Base-by-base conservation (phyloP, 2,113 vertebrate species). In the Tursiops truncatus region DNA sequence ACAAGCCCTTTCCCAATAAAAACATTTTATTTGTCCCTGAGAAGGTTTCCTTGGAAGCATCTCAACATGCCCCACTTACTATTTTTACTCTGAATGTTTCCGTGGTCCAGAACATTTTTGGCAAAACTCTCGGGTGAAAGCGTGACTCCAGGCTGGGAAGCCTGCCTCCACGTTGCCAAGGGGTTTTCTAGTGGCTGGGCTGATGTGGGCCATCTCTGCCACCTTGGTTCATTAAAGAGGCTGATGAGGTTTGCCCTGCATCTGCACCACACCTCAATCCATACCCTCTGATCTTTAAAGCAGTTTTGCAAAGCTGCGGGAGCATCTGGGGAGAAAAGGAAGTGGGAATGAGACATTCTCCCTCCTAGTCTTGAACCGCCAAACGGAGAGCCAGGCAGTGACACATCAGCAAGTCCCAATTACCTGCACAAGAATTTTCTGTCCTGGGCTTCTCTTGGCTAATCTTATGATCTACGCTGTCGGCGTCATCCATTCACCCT, bases 11-110 rank as follows among this genome's bases (percentile, higher is more conserved):
- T n/a, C 31, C 65, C 97, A 71, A 58, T 82, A 91, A 94, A 97
- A 77, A 41, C 20, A 23, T 79, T 94, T 95, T 93, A 86, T 96
- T 68, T 95, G 71, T 93, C 79, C 17, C 41, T n/a, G 23, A 91
- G 71, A 91, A 83, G 82, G 21, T 86, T 86, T 95, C 68, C 86
- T 89, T 68, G 79, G 89, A 93, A 70, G 25, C 58, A 21, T 74
- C 79, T 85, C 77, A 62, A 36, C 17, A 10, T 71, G 73, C 7
- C 53, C 84, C 20, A 20, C 31, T 21, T 73, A 28, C 92, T 87
- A 21, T 82, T 93, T 97, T 94, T 82, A 86, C 71, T 68, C 71
- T 81, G 50, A 88, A 62, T 65, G 68, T 89, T 90, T 93, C 67
- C 81, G 41, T 3, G n/a, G 56, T 31, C 93, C 47, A 25, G 14